Percentiles rank a stretch among this genome's conserved stretches.
These are phyloP conservation scores for Drosophila nigrodunni DNA, from an alignment of 1,140 invertebrate genomes.

Conservation along the genomic window DNA sequence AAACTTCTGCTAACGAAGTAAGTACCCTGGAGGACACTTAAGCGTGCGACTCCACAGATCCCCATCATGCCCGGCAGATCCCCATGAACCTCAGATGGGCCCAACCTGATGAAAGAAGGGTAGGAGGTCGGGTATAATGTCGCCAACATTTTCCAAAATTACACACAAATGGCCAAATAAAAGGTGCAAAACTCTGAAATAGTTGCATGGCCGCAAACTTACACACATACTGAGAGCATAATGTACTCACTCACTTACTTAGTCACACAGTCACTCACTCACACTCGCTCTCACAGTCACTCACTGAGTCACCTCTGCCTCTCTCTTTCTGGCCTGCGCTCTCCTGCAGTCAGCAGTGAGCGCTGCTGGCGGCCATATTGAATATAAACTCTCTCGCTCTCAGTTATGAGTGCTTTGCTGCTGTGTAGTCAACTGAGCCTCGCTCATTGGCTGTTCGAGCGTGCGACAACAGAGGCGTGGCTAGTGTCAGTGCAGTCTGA, in stretches of 20 bases:
- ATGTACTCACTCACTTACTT: conserved; percentile 1
- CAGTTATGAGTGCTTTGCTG: conserved; percentile 21
- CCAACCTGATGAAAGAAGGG: conserved; percentile 20
- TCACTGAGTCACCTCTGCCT: neutral
- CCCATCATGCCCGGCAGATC: neutral
- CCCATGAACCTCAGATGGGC: neutral
- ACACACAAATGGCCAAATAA: conserved; percentile 81
- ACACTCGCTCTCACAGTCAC: neutral
- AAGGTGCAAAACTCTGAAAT: conserved; percentile 79
- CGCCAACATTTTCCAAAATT: conserved; percentile 81
- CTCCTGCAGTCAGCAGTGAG: conserved; percentile 29
- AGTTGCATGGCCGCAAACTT: conserved; percentile 25
- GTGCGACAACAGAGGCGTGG: conserved; percentile 52
- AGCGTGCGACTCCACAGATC: conserved; percentile 71
- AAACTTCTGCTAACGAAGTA: conserved; percentile 84
- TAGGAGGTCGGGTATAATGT: conserved; percentile 67
- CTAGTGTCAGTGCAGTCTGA: neutral
- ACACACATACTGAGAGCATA: conserved; percentile 15
- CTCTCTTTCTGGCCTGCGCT: conserved; percentile 18
- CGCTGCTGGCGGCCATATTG: conserved; percentile 74
- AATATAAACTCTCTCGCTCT: conserved; percentile 40
- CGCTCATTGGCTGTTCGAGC: conserved; percentile 57
- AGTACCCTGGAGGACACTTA: conserved; percentile 84
- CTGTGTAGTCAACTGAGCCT: conserved; percentile 17
- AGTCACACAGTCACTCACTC: neutral